These are phyloP conservation scores for Busseola fusca DNA, from an alignment of 2,888 invertebrate genomes.

Conservation along the genomic window DNA sequence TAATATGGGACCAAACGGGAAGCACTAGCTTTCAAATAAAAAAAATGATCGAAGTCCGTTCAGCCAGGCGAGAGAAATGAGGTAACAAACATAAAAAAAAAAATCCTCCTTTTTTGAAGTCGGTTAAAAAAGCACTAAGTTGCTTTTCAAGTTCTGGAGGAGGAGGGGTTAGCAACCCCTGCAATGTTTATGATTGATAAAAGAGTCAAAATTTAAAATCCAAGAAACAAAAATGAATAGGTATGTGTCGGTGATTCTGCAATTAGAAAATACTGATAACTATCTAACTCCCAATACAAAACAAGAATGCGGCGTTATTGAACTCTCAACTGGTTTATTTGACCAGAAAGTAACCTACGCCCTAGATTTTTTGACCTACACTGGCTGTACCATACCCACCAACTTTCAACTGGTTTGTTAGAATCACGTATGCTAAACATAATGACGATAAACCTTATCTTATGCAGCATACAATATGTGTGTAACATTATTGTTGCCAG, in stretches of 20 bases:
- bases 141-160: background rate
- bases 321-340: slow-evolving; percentile 55
- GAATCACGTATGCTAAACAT: slow-evolving; percentile 16
- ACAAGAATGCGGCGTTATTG: slow-evolving; percentile 13
- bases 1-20: too few species aligned
- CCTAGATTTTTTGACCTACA: slow-evolving; percentile 55
- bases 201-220: background rate
- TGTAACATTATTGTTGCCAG: background rate
- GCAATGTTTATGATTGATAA: background rate
- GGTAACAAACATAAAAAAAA: too few species aligned
- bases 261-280: background rate
- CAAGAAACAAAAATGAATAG: background rate
- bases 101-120: too few species aligned
- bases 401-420: slow-evolving; percentile 43
- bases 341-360: slow-evolving; percentile 48
- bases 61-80: too few species aligned
- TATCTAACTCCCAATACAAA: background rate
- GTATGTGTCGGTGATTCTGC: background rate
- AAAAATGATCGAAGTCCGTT: too few species aligned
- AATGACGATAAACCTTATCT: slow-evolving; percentile 9
- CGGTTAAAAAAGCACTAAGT: background rate
- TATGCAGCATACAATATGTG: background rate
- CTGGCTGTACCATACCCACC: slow-evolving; percentile 19
- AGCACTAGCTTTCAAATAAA: too few species aligned
- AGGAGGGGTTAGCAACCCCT: background rate